These are phyloP conservation scores for Coracias cyanogaster DNA, from an alignment of 2,797 vertebrate genomes.

Conservation along the genomic window DNA sequence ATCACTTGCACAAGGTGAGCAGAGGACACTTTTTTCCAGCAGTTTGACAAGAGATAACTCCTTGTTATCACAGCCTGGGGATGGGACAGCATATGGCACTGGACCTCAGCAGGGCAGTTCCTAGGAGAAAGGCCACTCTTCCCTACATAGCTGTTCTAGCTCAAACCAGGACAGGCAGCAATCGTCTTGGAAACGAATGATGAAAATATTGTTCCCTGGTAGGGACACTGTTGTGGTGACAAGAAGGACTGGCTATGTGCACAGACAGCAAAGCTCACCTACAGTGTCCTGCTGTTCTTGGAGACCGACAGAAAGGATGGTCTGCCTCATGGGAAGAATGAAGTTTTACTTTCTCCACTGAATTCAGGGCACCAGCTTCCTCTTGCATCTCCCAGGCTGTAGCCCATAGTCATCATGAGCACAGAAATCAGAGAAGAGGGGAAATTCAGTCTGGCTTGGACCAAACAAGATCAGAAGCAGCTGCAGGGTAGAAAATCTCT, in stretches of 20 bases:
- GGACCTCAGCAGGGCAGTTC: not conserved
- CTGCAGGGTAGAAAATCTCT: not conserved
- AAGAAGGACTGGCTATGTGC: not conserved
- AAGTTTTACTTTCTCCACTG: not conserved
- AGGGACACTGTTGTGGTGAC: not conserved
- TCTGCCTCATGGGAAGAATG: not conserved
- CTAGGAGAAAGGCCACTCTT: not conserved
- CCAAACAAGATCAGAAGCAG: not conserved
- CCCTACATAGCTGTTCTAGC: not conserved
- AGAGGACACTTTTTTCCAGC: not conserved
- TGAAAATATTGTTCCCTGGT: not conserved
- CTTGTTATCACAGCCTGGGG: not conserved
- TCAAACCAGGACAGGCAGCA: not conserved
- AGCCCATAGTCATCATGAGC: not conserved
- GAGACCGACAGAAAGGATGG: not conserved
- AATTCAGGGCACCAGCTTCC: not conserved
- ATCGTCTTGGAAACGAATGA: not conserved
- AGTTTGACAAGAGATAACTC: not conserved
- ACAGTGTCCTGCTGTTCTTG: not conserved
- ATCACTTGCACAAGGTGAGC: not conserved
- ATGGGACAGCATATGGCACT: not conserved
- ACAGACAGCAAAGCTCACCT: not conserved
- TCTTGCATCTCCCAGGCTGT: not conserved
- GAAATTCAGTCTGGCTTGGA: not conserved
- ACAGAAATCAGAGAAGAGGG: not conserved